A percentile compares a stretch with the other conserved stretches of the same genome.
Evolutionary conservation across 2,113 vertebrate species (phyloP).

Genomic region (Glaucidium brasilianum): DNA sequence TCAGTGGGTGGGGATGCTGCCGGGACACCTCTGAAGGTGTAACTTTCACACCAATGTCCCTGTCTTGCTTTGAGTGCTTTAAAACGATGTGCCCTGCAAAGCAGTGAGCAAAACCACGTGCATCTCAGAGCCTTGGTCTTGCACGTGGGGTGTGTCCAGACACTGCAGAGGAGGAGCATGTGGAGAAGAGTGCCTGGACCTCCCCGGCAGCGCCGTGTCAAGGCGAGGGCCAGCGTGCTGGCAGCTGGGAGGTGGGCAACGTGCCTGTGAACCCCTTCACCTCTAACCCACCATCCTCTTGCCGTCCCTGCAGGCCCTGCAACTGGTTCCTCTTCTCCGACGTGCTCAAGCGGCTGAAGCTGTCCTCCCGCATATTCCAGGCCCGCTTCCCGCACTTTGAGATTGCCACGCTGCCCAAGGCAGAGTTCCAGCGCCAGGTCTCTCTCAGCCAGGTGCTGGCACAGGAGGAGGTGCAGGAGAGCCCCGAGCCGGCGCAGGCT

Average conservation of each 20-base stretch:
- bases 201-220: fast-evolving
- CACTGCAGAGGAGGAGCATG: not conserved
- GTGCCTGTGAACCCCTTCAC: not conserved
- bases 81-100: not conserved
- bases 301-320: constrained; percentile 78
- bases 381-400: constrained; percentile 93
- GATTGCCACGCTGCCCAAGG: constrained; percentile 82
- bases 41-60: fast-evolving
- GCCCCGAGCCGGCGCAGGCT: constrained; percentile 61
- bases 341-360: constrained; percentile 92
- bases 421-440: constrained; percentile 87
- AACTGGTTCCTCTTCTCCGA: constrained; percentile 97
- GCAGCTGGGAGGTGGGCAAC: not conserved
- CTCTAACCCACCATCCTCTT: not conserved
- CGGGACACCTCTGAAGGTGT: not conserved
- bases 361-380: constrained; percentile 93
- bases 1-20: not conserved
- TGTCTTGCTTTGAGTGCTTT: not conserved
- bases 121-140: not conserved
- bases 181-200: not conserved
- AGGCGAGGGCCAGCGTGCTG: not conserved
- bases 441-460: constrained; percentile 89
- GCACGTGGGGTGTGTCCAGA: not conserved
- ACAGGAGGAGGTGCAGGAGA: constrained; percentile 68
- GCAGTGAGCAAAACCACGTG: not conserved